Evolutionary conservation across 2,797 vertebrate species (phyloP), one percentile per base, ranked within the genome.

Genomic region (Miichthys miiuy): DNA sequence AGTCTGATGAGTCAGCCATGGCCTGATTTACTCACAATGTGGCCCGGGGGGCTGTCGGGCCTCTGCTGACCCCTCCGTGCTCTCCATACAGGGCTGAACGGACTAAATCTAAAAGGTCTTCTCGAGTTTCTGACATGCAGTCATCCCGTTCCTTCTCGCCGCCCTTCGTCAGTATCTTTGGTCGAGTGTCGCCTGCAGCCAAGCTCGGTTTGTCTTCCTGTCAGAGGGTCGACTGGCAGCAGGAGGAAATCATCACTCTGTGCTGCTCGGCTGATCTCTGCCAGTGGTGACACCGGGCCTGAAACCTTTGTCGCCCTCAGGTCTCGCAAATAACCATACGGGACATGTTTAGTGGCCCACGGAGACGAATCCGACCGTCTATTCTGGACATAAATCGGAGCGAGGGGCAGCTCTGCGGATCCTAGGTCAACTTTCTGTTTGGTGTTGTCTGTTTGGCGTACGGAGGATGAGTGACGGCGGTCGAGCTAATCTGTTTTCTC

Each of bases 201-300:
- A 54, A 25, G 18, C 54, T 78, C 38, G 17, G 72, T 87, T 87
- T 68, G 77, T 84, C 77, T 86, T 75, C 50, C 81, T 84, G 84
- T 86, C 78, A 75, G 50, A 77, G 62, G 6, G 20, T 6, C 5
- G 57, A 55, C 54, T 54, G 76, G 84, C 81, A 72, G 54, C 63
- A 38, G 70, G 69, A 84, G 75, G 87, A 84, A 84, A 79, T 73
- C 76, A 80, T 87, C 68, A 57, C 47, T 84, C 62, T 42, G 68
- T 13, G 55, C 23, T 42, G 77, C 77, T 72, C 58, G 30, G 47
- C 58, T 78, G 65, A 60, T 75, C 46, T 41, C 68, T 44, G 17
- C 63, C 48, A 20, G 34, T 41, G 50, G n/a, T 2, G 52, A 50
- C 25, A 12, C 60, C 44, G 0, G 30, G 38, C 50, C 25, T 25